phyloP scores from a whole-genome alignment of 1,140 invertebrate genomes.

The Pseudomyrmex pallidus region DNA sequence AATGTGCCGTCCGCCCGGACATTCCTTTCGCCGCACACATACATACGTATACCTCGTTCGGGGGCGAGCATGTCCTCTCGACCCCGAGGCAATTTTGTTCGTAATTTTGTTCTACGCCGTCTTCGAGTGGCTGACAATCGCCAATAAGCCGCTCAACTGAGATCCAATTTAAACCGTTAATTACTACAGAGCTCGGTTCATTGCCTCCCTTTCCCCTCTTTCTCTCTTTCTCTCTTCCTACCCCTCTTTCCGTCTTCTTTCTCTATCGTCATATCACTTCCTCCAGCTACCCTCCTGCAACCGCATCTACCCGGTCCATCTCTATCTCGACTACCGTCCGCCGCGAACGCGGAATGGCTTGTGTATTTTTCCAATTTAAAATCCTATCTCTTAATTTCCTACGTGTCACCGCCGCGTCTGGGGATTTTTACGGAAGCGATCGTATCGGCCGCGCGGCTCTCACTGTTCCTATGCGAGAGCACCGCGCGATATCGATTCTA shows the following conservation, averaged over 20 bases:
- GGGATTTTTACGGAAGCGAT: slow-evolving; percentile 80
- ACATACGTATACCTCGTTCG: slow-evolving; percentile 1
- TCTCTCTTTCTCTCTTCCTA: neutral
- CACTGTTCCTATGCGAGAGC: slow-evolving; percentile 75
- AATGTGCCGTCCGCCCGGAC: slow-evolving; percentile 66
- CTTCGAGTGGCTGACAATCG: slow-evolving; percentile 73
- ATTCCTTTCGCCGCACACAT: neutral
- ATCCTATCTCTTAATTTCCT: slow-evolving; percentile 84
- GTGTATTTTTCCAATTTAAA: slow-evolving; percentile 80
- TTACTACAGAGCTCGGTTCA: slow-evolving; percentile 73
- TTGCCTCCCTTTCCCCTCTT: slow-evolving; percentile 1
- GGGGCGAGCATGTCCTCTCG: slow-evolving; percentile 44
- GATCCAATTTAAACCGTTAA: slow-evolving; percentile 81
- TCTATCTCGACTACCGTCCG: slow-evolving; percentile 70
- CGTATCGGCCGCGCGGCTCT: slow-evolving; percentile 67
- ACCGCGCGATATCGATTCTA: slow-evolving; percentile 64
- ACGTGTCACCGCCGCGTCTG: slow-evolving; percentile 82
- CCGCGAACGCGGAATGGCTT: slow-evolving; percentile 42
- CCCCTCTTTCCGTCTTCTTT: neutral
- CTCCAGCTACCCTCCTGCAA: slow-evolving; percentile 47
- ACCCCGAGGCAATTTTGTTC: slow-evolving; percentile 76
- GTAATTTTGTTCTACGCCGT: slow-evolving; percentile 78
- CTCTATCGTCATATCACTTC: slow-evolving; percentile 66
- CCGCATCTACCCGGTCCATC: slow-evolving; percentile 33
- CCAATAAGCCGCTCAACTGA: slow-evolving; percentile 74